A percentile compares a stretch with the other conserved stretches of the same genome.
Conservation (phyloP, 2,113 vertebrate species). For the Anolis carolinensis region DNA sequence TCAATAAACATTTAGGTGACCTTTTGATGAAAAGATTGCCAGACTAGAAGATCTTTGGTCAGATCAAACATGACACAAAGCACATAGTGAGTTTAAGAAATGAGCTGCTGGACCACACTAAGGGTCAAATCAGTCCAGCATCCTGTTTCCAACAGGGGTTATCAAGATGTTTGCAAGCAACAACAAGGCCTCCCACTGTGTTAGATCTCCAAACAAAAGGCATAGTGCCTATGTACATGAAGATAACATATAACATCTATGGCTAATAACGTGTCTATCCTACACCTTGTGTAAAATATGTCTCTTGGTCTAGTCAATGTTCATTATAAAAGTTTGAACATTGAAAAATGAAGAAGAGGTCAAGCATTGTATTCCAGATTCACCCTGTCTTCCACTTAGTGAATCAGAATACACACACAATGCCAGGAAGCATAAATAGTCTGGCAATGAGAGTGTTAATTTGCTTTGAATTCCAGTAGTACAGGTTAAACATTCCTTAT, state of each 20-base stretch:
- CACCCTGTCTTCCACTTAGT: not conserved
- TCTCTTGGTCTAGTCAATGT: not conserved
- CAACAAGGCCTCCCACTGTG: not conserved
- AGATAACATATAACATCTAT: too few relatives aligned
- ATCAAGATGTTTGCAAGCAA: not conserved
- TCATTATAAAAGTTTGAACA: not conserved
- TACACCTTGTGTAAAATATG: not conserved
- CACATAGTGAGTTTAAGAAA: not conserved
- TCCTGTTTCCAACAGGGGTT: not conserved
- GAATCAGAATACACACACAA: not conserved
- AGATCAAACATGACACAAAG: too few relatives aligned
- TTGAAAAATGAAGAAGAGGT: not conserved
- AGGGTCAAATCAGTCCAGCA: not conserved
- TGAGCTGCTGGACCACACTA: not conserved
- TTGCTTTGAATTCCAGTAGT: fast-evolving
- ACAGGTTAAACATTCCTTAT: too few relatives aligned
- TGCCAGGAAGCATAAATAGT: not conserved
- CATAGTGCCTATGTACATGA: not conserved
- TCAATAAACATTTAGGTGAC: not conserved
- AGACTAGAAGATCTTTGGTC: not conserved
- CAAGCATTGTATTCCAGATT: too few relatives aligned
- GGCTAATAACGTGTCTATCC: not conserved
- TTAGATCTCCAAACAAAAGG: not conserved
- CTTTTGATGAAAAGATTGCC: not conserved
- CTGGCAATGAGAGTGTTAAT: not conserved